Evolutionary conservation across 2,888 invertebrate species (phyloP).

Genomic region (Drosophila subquinaria): DNA sequence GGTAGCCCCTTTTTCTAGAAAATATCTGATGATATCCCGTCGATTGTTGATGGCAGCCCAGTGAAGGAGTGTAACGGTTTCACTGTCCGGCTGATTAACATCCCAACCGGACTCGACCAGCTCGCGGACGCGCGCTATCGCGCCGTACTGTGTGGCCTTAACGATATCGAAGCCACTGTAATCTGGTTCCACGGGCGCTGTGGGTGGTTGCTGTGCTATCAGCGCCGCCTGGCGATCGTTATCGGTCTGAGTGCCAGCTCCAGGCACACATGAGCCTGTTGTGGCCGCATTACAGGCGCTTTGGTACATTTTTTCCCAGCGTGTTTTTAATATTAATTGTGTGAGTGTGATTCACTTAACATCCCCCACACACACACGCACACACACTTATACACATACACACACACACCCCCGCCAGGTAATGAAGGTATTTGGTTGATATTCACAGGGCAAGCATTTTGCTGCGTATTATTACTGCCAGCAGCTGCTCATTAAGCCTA

Average conservation of each 20-base stretch:
- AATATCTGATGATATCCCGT: constrained; percentile 95
- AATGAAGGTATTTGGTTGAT: constrained; percentile 52
- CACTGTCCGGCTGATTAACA: constrained; percentile 96
- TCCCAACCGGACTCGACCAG: constrained; percentile 96
- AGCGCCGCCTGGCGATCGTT: constrained; percentile 86
- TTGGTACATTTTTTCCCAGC: constrained; percentile 87
- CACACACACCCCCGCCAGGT: constrained; percentile 59
- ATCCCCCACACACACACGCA: constrained; percentile 59
- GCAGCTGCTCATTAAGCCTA: constrained; percentile 31
- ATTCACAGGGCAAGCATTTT: constrained; percentile 55
- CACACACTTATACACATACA: constrained; percentile 23
- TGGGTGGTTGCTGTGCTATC: constrained; percentile 88
- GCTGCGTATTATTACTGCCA: constrained; percentile 35
- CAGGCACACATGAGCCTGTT: constrained; percentile 87
- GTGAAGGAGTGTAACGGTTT: constrained; percentile 98
- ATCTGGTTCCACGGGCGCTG: constrained; percentile 89
- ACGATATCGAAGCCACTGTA: constrained; percentile 96
- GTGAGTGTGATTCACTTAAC: constrained; percentile 74
- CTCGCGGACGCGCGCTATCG: constrained; percentile 92
- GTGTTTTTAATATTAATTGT: constrained; percentile 48
- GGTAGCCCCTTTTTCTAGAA: constrained; percentile 93
- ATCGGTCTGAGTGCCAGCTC: constrained; percentile 88
- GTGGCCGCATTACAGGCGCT: constrained; percentile 91
- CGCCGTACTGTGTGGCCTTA: constrained; percentile 98
- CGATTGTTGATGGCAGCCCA: constrained; percentile 99